A percentile compares a stretch with the other conserved stretches of the same genome.
phyloP scores from a whole-genome alignment of 1,140 invertebrate species.

The Apis laboriosa region DNA sequence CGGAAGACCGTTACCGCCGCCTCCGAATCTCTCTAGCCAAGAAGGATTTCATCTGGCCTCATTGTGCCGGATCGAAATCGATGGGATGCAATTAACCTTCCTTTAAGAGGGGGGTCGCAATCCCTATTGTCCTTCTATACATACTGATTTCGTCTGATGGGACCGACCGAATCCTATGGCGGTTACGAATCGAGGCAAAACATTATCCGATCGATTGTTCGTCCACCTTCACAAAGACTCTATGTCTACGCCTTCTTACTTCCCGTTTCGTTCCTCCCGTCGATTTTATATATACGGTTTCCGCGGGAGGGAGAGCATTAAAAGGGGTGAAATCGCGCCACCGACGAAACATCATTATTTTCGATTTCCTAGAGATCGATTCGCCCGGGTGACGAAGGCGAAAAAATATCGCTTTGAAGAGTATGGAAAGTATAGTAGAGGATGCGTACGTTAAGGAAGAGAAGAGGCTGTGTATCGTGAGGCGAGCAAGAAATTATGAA shows the following conservation, averaged over 20 bases:
- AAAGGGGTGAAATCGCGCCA: neutral
- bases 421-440: neutral
- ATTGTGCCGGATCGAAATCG: slow-evolving; percentile 70
- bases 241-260: slow-evolving; percentile 66
- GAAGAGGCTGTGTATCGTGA: neutral
- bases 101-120: slow-evolving; percentile 63
- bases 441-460: neutral
- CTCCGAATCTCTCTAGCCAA: slow-evolving; percentile 27
- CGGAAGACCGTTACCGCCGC: slow-evolving; percentile 55
- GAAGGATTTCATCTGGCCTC: slow-evolving; percentile 65
- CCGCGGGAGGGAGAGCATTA: neutral
- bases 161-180: neutral
- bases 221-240: slow-evolving; percentile 35
- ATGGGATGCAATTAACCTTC: slow-evolving; percentile 75
- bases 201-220: slow-evolving; percentile 48
- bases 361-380: slow-evolving; percentile 72
- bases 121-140: slow-evolving; percentile 68
- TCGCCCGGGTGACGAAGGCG: slow-evolving; percentile 10
- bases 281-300: slow-evolving; percentile 46
- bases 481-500: slow-evolving; percentile 24
- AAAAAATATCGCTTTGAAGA: neutral
- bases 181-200: slow-evolving; percentile 35
- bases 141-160: slow-evolving; percentile 57
- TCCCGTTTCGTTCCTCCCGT: slow-evolving; percentile 61
- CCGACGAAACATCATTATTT: slow-evolving; percentile 64